phyloP scores from a whole-genome alignment of 2,113 vertebrate species.

The Cryptomyrus ogoouensis region DNA sequence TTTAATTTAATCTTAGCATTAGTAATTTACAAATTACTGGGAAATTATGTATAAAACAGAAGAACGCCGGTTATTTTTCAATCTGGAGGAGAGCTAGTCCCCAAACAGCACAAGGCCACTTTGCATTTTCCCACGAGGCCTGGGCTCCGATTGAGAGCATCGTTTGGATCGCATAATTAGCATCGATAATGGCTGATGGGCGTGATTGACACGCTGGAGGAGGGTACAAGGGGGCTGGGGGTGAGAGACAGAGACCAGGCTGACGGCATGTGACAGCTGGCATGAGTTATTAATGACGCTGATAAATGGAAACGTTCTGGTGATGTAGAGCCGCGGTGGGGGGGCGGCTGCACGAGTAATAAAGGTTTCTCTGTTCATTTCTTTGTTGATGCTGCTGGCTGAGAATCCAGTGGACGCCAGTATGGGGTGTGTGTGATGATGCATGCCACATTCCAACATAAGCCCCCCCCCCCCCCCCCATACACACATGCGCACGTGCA shows the following conservation, averaged over 20 bases:
- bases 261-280: constrained; percentile 62
- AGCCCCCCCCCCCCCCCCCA: neutral
- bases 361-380: neutral
- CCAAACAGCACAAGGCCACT: neutral
- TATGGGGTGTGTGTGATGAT: neutral
- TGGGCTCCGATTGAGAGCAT: neutral
- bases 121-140: neutral
- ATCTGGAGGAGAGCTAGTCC: neutral
- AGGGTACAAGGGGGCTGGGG: neutral
- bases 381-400: neutral
- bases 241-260: constrained; percentile 51
- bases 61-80: neutral
- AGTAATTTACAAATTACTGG: neutral
- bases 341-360: neutral
- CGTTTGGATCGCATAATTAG: constrained; percentile 3
- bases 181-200: neutral
- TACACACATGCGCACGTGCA: neutral
- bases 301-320: constrained; percentile 64
- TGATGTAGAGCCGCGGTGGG: neutral
- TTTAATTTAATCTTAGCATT: neutral
- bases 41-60: neutral
- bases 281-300: constrained; percentile 66
- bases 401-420: neutral
- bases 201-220: neutral
- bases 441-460: neutral